These are phyloP conservation scores for Charina bottae DNA, from an alignment of 2,113 vertebrate species.

Conservation along the genomic window DNA sequence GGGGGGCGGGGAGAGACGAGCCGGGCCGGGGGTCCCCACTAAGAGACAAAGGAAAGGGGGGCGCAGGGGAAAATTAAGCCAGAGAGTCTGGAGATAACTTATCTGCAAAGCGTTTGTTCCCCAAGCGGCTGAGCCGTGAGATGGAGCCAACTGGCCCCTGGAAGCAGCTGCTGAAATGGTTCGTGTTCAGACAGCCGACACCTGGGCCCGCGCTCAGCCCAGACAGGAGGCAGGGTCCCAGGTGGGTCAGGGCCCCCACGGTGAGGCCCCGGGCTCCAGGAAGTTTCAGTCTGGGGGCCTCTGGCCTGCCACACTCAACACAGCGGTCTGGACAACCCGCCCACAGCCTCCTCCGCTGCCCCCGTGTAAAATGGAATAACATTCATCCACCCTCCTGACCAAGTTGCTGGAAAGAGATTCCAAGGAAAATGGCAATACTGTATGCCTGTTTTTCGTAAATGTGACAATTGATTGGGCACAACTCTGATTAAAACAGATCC, in stretches of 20 bases:
- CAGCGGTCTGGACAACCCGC: not conserved
- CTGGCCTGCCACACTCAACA: not conserved
- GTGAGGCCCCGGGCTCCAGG: not conserved
- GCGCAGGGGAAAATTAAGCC: not conserved
- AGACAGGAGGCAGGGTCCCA: constrained; percentile 3
- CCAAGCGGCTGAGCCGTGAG: not conserved
- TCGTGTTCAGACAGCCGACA: not conserved
- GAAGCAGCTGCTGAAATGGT: too few species aligned
- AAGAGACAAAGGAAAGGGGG: constrained; percentile 30
- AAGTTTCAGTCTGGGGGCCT: not conserved
- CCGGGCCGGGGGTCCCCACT: not conserved
- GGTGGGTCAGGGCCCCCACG: not conserved
- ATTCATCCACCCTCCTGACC: not conserved
- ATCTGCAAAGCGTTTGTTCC: constrained; percentile 19
- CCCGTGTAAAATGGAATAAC: not conserved
- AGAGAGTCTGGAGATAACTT: not conserved
- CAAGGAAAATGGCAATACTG: not conserved
- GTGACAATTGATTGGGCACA: not conserved
- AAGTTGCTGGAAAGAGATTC: too few species aligned
- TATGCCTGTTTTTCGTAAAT: not conserved
- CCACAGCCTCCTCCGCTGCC: not conserved
- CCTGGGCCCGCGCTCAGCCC: constrained; percentile 30
- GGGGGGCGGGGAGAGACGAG: not conserved
- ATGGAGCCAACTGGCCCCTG: not conserved
- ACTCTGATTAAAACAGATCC: not conserved